Base-by-base conservation (phyloP, 1,140 invertebrate genomes). In the Amyelois transitella region DNA sequence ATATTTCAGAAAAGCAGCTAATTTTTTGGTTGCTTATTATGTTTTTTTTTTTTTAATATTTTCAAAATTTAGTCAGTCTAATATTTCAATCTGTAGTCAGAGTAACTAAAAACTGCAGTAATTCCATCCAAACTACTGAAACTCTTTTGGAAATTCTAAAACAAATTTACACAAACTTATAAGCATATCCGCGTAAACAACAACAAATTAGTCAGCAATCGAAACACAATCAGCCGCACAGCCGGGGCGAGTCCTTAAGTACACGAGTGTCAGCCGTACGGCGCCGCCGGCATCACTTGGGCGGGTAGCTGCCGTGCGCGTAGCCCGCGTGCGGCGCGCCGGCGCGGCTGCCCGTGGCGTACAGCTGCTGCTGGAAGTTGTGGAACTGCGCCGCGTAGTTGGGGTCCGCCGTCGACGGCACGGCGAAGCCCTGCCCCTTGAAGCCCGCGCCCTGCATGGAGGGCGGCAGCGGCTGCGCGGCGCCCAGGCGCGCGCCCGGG, bases 341-440 rank as follows among this genome's bases (percentile, higher is more conserved):
- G 22, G 74, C 86, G 60, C 95, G 90, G 18, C 94, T 96, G 56
- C 95, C 95, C 7, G 96, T 98, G 19, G 96, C 96, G 89, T 98
- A 97, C 53, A 97, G 88, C 82, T 97, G 96, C 78, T 97, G 96
- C 76, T 98, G 96, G 90, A 98, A 97, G 87, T 97, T 96, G 83
- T 97, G 96, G 89, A 96, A 97, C 90, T 97, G 96, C 79, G 96
- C 95, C 70, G 96, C 96, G 89, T 97, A 97, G 78, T 96, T 96
- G 10, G 96, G 94, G 90, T 97, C 96, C 45, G 93, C 92, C 52
- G 95, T 96, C 12, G 93, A 94, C 1, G 95, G 95, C 10, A 95
- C 94, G 44, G 96, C 93, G 74, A 96, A 96, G 3, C 94, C 88
- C 38, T 94, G 93, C 64, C 92, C 94, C 76, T 96, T 96, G 82